phyloP scores from a whole-genome alignment of 2,888 invertebrate genomes.

The Netelia fuscicornis region DNA sequence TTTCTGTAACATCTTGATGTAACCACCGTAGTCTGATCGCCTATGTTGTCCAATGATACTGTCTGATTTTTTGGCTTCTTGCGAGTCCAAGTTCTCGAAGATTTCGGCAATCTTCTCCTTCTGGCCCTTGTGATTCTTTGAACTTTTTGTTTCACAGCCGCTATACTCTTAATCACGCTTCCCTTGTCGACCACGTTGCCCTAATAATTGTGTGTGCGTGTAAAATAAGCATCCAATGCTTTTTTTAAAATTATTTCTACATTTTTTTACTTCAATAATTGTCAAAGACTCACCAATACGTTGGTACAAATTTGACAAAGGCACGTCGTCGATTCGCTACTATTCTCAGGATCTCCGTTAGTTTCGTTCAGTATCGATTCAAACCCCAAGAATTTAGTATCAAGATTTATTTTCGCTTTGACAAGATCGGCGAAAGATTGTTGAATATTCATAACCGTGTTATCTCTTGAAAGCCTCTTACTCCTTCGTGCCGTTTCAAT shows the following conservation, averaged over 20 bases:
- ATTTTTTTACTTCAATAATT: neutral
- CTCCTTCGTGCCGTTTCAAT: conserved; percentile 59
- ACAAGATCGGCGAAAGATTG: conserved; percentile 77
- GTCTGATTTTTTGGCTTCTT: conserved; percentile 59
- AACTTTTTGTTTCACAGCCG: conserved; percentile 64
- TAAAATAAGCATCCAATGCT: neutral
- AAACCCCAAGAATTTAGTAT: conserved; percentile 79
- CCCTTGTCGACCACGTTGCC: conserved; percentile 64
- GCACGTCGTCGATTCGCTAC: conserved; percentile 63
- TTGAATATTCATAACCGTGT: conserved; percentile 60
- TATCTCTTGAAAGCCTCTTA: conserved; percentile 64
- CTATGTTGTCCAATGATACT: conserved; percentile 59
- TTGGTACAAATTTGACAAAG: conserved; percentile 77
- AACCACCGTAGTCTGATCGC: conserved; percentile 34
- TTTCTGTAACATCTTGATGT: conserved; percentile 42
- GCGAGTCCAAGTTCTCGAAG: conserved; percentile 63
- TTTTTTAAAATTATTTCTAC: neutral
- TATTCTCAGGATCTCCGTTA: conserved; percentile 10
- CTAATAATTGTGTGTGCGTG: conserved; percentile 34
- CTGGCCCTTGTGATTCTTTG: conserved; percentile 58
- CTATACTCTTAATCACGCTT: conserved; percentile 56
- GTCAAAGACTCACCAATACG: conserved; percentile 70
- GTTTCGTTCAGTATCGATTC: conserved; percentile 74
- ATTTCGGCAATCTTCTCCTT: conserved; percentile 64
- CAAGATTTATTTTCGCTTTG: conserved; percentile 79